Evolutionary conservation across 2,888 invertebrate species (phyloP).

Genomic region (Drosophila nr. perissopoda): DNA sequence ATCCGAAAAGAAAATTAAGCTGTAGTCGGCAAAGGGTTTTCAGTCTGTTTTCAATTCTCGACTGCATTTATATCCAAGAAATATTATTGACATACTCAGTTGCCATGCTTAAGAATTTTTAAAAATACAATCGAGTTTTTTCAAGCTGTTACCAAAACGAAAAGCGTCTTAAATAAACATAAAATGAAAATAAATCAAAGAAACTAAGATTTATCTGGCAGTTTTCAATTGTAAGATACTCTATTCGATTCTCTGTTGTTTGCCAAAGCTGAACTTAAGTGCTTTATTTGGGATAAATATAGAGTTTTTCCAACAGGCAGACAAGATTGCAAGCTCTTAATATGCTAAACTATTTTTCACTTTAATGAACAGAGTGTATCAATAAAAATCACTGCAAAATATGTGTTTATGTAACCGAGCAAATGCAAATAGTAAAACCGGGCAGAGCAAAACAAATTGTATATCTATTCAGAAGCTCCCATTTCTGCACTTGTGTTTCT

Average conservation of each 20-base stretch:
- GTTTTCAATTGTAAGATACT: not conserved
- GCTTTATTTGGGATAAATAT: not conserved
- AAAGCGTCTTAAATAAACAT: not conserved
- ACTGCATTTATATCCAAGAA: not conserved
- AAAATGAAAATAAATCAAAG: not conserved
- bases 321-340: not conserved
- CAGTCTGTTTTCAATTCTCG: not conserved
- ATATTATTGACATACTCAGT: conserved; percentile 4
- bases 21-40: not conserved
- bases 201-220: too few relatives aligned
- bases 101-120: conserved; percentile 4
- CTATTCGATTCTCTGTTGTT: not conserved
- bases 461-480: conserved; percentile 19
- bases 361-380: not conserved
- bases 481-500: conserved; percentile 1
- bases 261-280: not conserved
- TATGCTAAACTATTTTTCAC: not conserved
- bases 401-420: conserved; percentile 9
- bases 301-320: not conserved
- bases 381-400: not conserved
- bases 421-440: conserved; percentile 28
- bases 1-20: not conserved
- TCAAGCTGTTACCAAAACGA: not conserved
- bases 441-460: conserved; percentile 28
- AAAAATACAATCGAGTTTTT: conserved; percentile 6